phyloP scores from a whole-genome alignment of 2,797 vertebrate genomes.

The Neomorphus geoffroyi region DNA sequence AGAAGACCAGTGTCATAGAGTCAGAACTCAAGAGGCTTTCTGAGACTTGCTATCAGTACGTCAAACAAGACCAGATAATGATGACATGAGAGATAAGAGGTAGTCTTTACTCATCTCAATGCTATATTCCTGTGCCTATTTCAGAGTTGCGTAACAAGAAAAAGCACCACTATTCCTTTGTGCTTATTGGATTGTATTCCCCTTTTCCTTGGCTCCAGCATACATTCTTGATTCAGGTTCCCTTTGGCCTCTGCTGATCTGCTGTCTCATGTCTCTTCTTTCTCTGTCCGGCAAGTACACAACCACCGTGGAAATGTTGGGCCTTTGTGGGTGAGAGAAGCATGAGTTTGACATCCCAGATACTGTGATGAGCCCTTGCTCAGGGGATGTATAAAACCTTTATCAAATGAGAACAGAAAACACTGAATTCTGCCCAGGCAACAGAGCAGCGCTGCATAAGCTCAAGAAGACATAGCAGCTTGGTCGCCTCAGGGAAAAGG shows the following conservation, averaged over 20 bases:
- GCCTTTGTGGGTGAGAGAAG: not conserved
- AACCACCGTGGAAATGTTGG: not conserved
- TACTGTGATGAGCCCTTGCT: not conserved
- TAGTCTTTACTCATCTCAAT: not conserved
- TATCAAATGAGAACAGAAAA: not conserved
- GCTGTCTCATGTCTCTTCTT: not conserved
- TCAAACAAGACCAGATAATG: not conserved
- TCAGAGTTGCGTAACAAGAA: not conserved
- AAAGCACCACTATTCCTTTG: not conserved
- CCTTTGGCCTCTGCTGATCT: not conserved
- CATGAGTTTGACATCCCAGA: not conserved
- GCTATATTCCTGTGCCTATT: not conserved
- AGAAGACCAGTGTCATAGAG: not conserved
- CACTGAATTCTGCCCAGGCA: not conserved
- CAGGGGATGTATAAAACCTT: not conserved
- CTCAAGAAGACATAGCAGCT: slow-evolving; percentile 33
- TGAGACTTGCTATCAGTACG: not conserved
- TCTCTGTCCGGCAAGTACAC: not conserved
- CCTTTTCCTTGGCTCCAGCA: not conserved
- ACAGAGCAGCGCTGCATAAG: not conserved
- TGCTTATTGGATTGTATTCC: not conserved
- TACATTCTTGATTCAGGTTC: not conserved
- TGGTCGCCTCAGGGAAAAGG: slow-evolving; percentile 50
- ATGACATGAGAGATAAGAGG: not conserved
- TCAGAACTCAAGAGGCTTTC: not conserved